Conservation (phyloP, 2,888 invertebrate genomes). For the Idaea straminata region DNA sequence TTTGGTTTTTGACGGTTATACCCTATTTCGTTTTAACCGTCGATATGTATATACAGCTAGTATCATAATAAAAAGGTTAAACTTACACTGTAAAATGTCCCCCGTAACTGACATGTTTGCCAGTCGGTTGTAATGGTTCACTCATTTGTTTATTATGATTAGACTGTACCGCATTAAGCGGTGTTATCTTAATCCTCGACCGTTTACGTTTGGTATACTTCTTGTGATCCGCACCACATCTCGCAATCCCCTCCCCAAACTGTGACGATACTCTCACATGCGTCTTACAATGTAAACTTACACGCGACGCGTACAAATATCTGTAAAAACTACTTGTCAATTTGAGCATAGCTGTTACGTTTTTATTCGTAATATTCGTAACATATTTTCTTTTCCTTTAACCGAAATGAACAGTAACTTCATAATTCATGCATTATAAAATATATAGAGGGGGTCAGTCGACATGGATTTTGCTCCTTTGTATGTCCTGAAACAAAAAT, state of each 20-base stretch:
- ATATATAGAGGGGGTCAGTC: constrained; percentile 31
- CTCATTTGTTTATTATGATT: constrained; percentile 53
- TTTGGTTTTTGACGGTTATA: no score
- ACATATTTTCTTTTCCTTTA: constrained; percentile 45
- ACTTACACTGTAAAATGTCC: constrained; percentile 64
- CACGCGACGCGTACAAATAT: constrained; percentile 62
- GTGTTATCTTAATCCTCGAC: constrained; percentile 41
- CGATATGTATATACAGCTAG: no score
- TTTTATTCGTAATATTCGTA: constrained; percentile 44
- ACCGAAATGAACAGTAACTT: constrained; percentile 34
- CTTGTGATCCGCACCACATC: constrained; percentile 43
- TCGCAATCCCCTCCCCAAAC: constrained; percentile 49
- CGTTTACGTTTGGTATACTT: constrained; percentile 46
- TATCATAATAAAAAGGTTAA: neutral
- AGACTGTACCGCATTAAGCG: constrained; percentile 42
- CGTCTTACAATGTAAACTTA: constrained; percentile 40
- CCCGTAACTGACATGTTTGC: constrained; percentile 52
- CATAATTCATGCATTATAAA: constrained; percentile 43
- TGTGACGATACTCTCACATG: constrained; percentile 52
- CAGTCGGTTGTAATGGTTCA: constrained; percentile 51
- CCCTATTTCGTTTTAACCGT: no score
- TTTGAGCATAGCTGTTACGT: constrained; percentile 72
- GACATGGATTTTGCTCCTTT: constrained; percentile 70
- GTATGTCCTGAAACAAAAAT: constrained; percentile 60
- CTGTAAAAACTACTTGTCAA: constrained; percentile 73